A percentile compares a stretch with the other conserved stretches of the same genome.
phyloP scores from a whole-genome alignment of 2,113 vertebrate species.

The Chlamydotis undulata region DNA sequence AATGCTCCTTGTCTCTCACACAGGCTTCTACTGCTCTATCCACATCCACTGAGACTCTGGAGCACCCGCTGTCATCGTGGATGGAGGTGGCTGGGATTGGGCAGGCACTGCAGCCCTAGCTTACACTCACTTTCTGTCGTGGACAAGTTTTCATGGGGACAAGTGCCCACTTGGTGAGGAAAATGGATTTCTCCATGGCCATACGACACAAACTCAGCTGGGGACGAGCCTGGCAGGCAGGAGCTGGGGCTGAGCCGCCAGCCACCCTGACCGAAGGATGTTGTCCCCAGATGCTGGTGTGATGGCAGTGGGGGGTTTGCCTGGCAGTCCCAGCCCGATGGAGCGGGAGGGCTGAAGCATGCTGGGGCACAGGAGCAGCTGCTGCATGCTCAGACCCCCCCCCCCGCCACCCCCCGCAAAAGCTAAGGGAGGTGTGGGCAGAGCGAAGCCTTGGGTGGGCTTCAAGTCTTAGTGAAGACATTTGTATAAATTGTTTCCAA shows the following conservation, averaged over 20 bases:
- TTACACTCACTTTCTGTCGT: rapidly evolving
- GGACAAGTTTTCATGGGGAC: rapidly evolving
- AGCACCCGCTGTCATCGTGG: neutral
- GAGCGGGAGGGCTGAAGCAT: neutral
- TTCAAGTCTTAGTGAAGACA: neutral
- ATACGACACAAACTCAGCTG: neutral
- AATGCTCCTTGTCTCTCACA: rapidly evolving
- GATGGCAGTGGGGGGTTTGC: neutral
- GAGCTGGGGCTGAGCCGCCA: neutral
- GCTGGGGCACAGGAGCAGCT: neutral
- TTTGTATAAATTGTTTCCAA: neutral
- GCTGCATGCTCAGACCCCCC: rapidly evolving
- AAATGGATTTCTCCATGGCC: neutral
- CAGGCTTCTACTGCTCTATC: neutral
- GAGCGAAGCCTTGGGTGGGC: neutral
- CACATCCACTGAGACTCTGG: rapidly evolving
- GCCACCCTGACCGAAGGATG: neutral
- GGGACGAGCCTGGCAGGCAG: neutral
- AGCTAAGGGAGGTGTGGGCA: neutral
- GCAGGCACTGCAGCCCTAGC: neutral
- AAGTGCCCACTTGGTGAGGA: neutral
- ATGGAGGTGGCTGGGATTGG: neutral
- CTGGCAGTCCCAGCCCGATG: neutral
- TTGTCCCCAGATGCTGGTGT: neutral
- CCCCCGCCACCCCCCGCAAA: no score